Evolutionary conservation across 2,888 invertebrate genomes (phyloP), one percentile per base, ranked within the genome.

Genomic region (Pteria penguin): DNA sequence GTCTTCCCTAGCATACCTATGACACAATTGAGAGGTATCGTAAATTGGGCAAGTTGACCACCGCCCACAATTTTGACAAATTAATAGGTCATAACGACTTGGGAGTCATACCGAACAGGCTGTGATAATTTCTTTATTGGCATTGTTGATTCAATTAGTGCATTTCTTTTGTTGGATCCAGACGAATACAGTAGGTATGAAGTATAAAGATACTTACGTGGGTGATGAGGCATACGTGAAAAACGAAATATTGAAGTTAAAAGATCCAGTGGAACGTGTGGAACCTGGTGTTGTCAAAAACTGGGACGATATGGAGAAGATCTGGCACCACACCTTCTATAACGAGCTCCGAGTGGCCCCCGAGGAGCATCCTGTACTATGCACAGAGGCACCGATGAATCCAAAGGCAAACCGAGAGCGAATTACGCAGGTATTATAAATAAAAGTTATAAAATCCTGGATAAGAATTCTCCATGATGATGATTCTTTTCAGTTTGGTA

Each of bases 351-450:
- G 88, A 62, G 85, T 93, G 54, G 94, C 93, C 91, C 60, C 45
- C 70, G 58, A 70, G 33, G 60, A 70, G 22, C 60, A 70, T 24
- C 60, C 60, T 24, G 5, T 62, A n/a, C 29, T 62, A 32, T 33
- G 22, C 18, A 62, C 32, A 14, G 62, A 62, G 62, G 32, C 96
- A 63, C 96, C 96, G 82, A 94, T 96, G 88, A 96, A 96, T 93
- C 96, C 96, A 83, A 96, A 96, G 62, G 32, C n/a, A 3, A 62
- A 62, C 33, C 29, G 70, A 33, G 70, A 70, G 45, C 58, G 24
- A 36, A 60, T 70, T 36, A 36, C 36, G 27, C 70, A 70, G 61
- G 70, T 70, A 60, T 11, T 8, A 8, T 11, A 5, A 57, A 45
- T 45, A 11, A 8, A 11, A 5, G 5, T 57, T 55, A 22, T 11